These are phyloP conservation scores for Crocallis elinguaria DNA, from an alignment of 2,888 invertebrate genomes.

Conservation along the genomic window DNA sequence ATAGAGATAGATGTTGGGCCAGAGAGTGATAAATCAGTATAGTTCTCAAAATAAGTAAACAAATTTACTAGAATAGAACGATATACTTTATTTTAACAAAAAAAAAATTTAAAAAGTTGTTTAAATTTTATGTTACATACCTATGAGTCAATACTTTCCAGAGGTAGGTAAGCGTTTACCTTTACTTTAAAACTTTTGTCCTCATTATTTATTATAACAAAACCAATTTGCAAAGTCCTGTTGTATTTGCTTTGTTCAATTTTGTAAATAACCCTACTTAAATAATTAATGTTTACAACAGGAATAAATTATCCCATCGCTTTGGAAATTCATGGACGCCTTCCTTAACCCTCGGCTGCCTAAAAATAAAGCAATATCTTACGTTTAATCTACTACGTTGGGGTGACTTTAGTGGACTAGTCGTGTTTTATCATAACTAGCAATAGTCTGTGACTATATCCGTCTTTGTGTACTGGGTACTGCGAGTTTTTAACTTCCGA, in stretches of 20 bases:
- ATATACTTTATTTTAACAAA: too few species aligned
- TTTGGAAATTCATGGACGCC: slow-evolving; percentile 37
- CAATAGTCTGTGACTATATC: neutral
- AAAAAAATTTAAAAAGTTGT: too few species aligned
- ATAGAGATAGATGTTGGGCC: too few species aligned
- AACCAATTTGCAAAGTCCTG: slow-evolving; percentile 5
- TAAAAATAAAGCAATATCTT: slow-evolving; percentile 46
- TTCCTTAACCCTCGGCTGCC: slow-evolving; percentile 45
- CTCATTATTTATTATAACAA: neutral
- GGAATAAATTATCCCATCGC: slow-evolving; percentile 41
- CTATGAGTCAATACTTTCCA: too few species aligned
- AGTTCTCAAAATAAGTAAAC: too few species aligned
- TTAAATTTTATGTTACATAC: too few species aligned
- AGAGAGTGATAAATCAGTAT: too few species aligned
- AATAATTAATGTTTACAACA: slow-evolving; percentile 34
- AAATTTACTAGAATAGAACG: too few species aligned
- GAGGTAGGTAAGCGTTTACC: too few species aligned
- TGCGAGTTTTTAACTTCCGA: too few species aligned
- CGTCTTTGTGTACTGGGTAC: too few species aligned
- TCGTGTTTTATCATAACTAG: slow-evolving; percentile 20
- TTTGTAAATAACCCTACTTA: slow-evolving; percentile 34
- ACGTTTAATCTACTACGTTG: slow-evolving; percentile 40
- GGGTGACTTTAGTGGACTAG: slow-evolving; percentile 41
- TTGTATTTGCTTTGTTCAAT: slow-evolving; percentile 2
- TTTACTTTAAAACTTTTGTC: too few species aligned